These are phyloP conservation scores for Heterochromis multidens DNA, from an alignment of 2,113 vertebrate species.

Conservation along the genomic window DNA sequence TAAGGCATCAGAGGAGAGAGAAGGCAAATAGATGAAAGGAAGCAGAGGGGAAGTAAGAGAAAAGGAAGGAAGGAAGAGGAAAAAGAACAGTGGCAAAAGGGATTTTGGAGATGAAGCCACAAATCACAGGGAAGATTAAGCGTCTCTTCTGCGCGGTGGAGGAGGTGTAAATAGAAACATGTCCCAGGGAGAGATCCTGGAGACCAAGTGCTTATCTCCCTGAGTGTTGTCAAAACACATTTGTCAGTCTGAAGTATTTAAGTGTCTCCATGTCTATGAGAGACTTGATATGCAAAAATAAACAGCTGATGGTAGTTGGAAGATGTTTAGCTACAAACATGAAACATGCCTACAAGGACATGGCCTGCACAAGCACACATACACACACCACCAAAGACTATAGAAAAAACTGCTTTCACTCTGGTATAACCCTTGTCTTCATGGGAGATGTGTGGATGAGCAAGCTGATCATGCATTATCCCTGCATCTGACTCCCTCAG, in stretches of 20 bases:
- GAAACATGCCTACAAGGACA: neutral
- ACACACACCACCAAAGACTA: neutral
- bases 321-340: neutral
- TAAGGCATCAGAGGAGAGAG: neutral
- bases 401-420: conserved; percentile 1
- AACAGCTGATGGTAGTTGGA: conserved; percentile 6
- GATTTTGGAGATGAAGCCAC: conserved; percentile 46
- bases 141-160: conserved; percentile 35
- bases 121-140: conserved; percentile 62
- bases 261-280: conserved; percentile 31
- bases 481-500: conserved; percentile 12
- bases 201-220: conserved; percentile 62
- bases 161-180: conserved; percentile 68
- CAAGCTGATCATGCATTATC: conserved; percentile 8
- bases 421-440: neutral
- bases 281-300: conserved; percentile 36
- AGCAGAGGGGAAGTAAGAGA: neutral
- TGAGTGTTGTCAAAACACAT: conserved; percentile 66
- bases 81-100: conserved; percentile 22
- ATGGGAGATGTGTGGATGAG: neutral
- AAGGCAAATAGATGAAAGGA: neutral
- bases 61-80: conserved; percentile 11
- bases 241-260: conserved; percentile 54
- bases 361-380: neutral
- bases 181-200: conserved; percentile 60